Percentiles rank a stretch among this genome's conserved stretches.
Evolutionary conservation across 2,113 vertebrate species (phyloP).

Genomic region (Chaetodon auriga): DNA sequence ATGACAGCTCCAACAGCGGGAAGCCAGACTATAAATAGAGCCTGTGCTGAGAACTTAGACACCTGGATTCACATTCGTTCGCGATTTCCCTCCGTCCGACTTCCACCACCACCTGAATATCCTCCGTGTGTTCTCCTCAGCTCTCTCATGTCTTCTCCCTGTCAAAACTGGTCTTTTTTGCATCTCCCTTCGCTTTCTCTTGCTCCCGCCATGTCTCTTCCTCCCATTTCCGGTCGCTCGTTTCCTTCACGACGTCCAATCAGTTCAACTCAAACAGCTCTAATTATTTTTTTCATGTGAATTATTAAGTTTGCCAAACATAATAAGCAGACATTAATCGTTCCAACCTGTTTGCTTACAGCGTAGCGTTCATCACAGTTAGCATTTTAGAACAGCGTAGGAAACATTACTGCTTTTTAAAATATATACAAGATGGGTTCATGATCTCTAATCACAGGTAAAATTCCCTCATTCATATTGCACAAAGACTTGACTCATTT

Average conservation of each 20-base stretch:
- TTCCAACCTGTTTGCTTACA: neutral
- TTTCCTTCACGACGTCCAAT: constrained; percentile 2
- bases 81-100: constrained; percentile 33
- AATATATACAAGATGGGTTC: neutral
- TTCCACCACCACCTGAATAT: constrained; percentile 2
- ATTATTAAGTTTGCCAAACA: neutral
- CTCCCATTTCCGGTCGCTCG: neutral
- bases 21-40: constrained; percentile 72
- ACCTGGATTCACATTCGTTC: constrained; percentile 65
- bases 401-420: neutral
- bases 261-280: neutral
- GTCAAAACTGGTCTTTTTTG: neutral
- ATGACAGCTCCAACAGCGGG: constrained; percentile 61
- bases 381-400: too few relatives aligned
- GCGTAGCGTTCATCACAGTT: neutral
- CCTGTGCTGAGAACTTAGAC: constrained; percentile 50
- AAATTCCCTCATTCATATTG: too few relatives aligned
- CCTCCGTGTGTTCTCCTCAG: constrained; percentile 2
- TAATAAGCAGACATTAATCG: neutral
- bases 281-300: neutral
- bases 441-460: neutral
- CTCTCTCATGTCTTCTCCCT: constrained; percentile 2
- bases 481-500: too few relatives aligned
- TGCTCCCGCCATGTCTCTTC: neutral
- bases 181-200: neutral